These are phyloP conservation scores for Trichopria drosophilae DNA, from an alignment of 2,888 invertebrate genomes.

Conservation along the genomic window DNA sequence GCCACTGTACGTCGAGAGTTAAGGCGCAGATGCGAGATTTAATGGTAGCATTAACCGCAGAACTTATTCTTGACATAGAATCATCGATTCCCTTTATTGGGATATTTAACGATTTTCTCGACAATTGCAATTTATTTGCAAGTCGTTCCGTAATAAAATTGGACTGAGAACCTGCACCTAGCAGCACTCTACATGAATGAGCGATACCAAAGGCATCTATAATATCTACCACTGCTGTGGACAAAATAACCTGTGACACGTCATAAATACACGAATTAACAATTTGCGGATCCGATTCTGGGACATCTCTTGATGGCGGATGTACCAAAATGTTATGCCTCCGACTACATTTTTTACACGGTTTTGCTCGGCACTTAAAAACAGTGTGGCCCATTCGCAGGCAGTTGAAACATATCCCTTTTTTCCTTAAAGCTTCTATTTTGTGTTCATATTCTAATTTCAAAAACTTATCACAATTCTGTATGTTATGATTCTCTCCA, in stretches of 20 bases:
- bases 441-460: too few species aligned
- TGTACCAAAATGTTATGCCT: constrained; percentile 22
- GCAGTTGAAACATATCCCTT: constrained; percentile 21
- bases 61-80: not conserved
- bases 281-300: too few species aligned
- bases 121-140: not conserved
- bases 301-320: not conserved
- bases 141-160: constrained; percentile 11
- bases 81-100: constrained; percentile 13
- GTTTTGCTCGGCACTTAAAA: not conserved
- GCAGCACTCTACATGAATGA: constrained; percentile 8
- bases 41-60: not conserved
- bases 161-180: constrained; percentile 16
- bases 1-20: not conserved
- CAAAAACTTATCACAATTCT: too few species aligned
- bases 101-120: not conserved
- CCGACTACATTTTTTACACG: constrained; percentile 14
- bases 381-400: constrained; percentile 4
- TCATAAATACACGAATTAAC: too few species aligned
- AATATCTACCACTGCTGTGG: constrained; percentile 9
- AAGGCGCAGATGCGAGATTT: not conserved
- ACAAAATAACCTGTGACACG: not conserved
- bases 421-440: not conserved
- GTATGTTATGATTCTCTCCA: too few species aligned
- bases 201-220: not conserved